phyloP scores from a whole-genome alignment of 2,113 vertebrate genomes.

The Leiothrix lutea region DNA sequence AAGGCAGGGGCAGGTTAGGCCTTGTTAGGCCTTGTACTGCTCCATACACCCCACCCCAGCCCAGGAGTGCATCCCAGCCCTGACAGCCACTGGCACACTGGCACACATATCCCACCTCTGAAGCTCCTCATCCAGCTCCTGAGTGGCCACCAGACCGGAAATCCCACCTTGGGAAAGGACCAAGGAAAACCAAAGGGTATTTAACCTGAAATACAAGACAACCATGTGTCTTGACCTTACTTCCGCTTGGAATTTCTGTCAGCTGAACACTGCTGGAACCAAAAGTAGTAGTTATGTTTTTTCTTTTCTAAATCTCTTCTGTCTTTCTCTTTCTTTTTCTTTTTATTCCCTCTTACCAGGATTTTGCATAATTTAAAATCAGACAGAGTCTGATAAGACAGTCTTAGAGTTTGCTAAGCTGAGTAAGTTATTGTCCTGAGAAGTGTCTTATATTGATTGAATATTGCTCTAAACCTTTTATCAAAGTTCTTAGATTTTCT shows the following conservation, averaged over 20 bases:
- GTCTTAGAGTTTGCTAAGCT: not conserved
- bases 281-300: not conserved
- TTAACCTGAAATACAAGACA: not conserved
- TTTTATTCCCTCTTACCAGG: too few relatives aligned
- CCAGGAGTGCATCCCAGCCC: not conserved
- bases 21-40: rapidly evolving
- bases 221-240: not conserved
- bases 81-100: rapidly evolving
- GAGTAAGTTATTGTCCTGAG: not conserved
- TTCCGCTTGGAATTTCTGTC: not conserved
- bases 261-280: not conserved
- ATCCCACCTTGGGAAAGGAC: not conserved
- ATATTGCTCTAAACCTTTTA: not conserved
- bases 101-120: not conserved
- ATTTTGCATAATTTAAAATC: not conserved
- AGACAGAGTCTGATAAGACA: too few relatives aligned
- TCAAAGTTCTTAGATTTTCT: not conserved
- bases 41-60: not conserved
- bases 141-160: not conserved
- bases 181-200: not conserved
- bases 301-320: not conserved
- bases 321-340: not conserved
- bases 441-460: not conserved
- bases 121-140: not conserved
- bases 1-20: not conserved